Evolutionary conservation across 2,888 invertebrate species (phyloP).

Genomic region (Tetragonula carbonaria): DNA sequence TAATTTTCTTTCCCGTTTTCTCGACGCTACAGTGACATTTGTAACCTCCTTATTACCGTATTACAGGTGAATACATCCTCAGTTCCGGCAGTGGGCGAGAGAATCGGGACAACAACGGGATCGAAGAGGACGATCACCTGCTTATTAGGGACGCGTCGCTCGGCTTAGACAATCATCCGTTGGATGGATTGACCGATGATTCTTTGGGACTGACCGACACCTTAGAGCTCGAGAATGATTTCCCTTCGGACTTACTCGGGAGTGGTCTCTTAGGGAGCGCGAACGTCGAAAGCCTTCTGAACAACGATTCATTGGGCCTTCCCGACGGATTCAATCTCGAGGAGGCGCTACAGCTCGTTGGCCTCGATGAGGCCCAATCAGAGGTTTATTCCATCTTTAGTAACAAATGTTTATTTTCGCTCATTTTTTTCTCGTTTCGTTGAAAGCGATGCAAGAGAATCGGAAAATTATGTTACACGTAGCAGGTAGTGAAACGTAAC

Average conservation of each 20-base stretch:
- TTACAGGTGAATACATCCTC: constrained; percentile 84
- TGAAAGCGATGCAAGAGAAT: background rate
- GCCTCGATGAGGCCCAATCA: constrained; percentile 87
- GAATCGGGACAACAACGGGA: constrained; percentile 64
- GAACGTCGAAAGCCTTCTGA: constrained; percentile 79
- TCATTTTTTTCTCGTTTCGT: background rate
- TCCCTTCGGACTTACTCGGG: constrained; percentile 78
- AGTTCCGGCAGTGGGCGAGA: constrained; percentile 73
- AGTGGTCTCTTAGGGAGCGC: constrained; percentile 76
- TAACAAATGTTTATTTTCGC: too few relatives aligned
- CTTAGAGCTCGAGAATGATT: constrained; percentile 81
- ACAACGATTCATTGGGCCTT: constrained; percentile 84
- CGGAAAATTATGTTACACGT: background rate
- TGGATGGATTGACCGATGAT: constrained; percentile 79
- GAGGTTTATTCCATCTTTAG: constrained; percentile 53
- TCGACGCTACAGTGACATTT: background rate
- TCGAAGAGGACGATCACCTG: constrained; percentile 71
- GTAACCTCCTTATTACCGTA: constrained; percentile 42
- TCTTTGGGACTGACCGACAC: constrained; percentile 79
- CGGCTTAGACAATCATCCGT: constrained; percentile 74
- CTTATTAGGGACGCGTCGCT: constrained; percentile 74
- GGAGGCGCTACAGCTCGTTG: constrained; percentile 90
- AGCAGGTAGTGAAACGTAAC: too few relatives aligned
- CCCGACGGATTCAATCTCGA: constrained; percentile 89
- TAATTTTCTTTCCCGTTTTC: too few relatives aligned